Evolutionary conservation across 1,140 invertebrate species (phyloP), one percentile per base, ranked within the genome.

Genomic region (Globodera ellingtonae): DNA sequence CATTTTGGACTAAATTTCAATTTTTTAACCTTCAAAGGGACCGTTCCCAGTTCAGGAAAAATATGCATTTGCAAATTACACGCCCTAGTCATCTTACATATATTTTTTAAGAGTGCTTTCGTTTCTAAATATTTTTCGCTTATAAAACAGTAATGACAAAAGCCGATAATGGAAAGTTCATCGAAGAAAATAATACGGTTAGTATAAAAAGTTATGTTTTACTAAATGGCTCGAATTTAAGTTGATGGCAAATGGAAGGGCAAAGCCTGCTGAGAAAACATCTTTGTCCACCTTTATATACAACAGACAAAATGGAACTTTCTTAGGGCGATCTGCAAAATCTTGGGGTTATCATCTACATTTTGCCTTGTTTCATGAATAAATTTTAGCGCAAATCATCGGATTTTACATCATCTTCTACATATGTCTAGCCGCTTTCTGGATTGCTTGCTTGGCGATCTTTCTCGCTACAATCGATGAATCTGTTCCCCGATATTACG

Each of bases 321-420:
- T 86, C 66, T 79, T 89, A 13, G 87, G 87, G n/a, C 77, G 87
- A 59, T 89, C 87, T 9, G 88, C 81, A 46, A 89, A 84, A 72
- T 88, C 88, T 56, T 89, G 87, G 87, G 80, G 87, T 88, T 75
- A 72, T 75, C 18, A 6, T 6, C 18, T 21, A 6, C n/a, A n/a
- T 59, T 65, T 79, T 21, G 18, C 0, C 1, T 56, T 72, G 9
- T 56, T 52, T 72, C 35, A 24, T 79, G 1, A 48, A 52, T 9
- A 44, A 78, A 86, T 87, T 24, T 73, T 82, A 88, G 87, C 78
- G 47, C 84, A 89, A 82, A 89, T 89, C 72, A 78, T 79, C 15
- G 81, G 83, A 13, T 89, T 89, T 81, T 89, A 89, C 79, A 84
- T 89, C 48, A 83, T 89, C 65, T 89, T 89, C 84, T 89, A 89